phyloP scores from a whole-genome alignment of 2,113 vertebrate species.

The Thryonomys swinderianus region DNA sequence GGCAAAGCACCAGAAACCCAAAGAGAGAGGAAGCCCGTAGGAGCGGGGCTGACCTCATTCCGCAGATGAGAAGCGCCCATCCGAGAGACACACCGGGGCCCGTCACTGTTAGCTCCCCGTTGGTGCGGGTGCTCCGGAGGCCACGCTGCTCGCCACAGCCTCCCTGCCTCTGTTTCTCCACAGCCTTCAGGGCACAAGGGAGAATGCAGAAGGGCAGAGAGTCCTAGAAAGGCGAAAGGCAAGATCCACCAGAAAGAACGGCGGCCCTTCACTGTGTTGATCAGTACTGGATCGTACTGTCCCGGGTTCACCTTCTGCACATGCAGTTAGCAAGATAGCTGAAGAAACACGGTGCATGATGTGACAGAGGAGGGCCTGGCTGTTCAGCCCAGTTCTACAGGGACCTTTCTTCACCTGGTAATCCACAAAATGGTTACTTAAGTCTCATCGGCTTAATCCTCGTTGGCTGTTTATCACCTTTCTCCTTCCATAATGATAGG shows the following conservation, averaged over 20 bases:
- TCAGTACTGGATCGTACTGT: neutral
- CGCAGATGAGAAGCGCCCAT: neutral
- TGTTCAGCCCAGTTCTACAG: conserved; percentile 4
- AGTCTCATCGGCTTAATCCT: conserved; percentile 25
- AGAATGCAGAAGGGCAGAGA: neutral
- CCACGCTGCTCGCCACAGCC: neutral
- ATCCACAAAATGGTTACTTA: conserved; percentile 27
- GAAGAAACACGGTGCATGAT: neutral
- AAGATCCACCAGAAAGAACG: neutral
- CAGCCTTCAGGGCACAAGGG: neutral
- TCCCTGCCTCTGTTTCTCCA: no score
- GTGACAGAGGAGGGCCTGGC: neutral
- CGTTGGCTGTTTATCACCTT: conserved; percentile 63
- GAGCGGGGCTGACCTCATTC: no score
- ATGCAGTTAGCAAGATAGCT: neutral
- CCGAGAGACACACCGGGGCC: neutral
- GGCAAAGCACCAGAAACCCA: neutral
- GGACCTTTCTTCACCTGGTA: conserved; percentile 9
- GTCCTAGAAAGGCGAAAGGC: neutral
- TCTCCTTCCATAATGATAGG: conserved; percentile 50
- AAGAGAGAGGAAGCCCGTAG: neutral
- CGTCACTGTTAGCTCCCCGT: no score
- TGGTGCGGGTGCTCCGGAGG: neutral
- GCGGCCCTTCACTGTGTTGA: neutral
- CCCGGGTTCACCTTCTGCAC: neutral